Conservation (phyloP, 2,888 invertebrate genomes). For the Drosophila kambysellisi region DNA sequence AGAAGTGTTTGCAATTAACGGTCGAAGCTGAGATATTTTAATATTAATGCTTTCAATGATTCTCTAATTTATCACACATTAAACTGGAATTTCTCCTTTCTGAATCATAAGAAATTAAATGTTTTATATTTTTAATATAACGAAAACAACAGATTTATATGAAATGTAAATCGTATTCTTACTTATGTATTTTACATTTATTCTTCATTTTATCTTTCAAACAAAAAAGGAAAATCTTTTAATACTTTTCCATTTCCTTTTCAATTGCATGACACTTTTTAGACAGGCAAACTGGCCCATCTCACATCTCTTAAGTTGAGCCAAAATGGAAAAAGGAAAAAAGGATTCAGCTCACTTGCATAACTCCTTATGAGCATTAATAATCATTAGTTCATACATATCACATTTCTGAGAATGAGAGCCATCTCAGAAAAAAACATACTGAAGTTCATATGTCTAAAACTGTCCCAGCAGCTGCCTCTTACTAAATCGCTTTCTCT, state of each 20-base stretch:
- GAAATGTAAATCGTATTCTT: background rate
- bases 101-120: too few species aligned
- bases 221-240: background rate
- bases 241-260: slow-evolving; percentile 30
- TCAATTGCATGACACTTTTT: slow-evolving; percentile 61
- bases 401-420: too few species aligned
- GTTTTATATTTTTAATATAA: background rate
- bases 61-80: background rate
- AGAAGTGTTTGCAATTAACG: background rate
- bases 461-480: slow-evolving; percentile 29
- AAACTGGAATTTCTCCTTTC: background rate
- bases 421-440: slow-evolving; percentile 11
- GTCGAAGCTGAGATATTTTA: background rate
- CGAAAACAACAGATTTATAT: background rate
- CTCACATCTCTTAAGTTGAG: slow-evolving; percentile 49
- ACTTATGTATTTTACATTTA: background rate
- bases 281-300: slow-evolving; percentile 47
- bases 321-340: slow-evolving; percentile 11
- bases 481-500: background rate
- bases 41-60: background rate
- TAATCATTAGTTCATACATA: slow-evolving; percentile 70
- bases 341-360: slow-evolving; percentile 18
- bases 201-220: background rate
- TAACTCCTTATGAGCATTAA: slow-evolving; percentile 73
- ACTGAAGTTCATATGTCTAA: slow-evolving; percentile 18